Base-by-base conservation (phyloP, 2,113 vertebrate species). In the Brachypodius melanocephalos region DNA sequence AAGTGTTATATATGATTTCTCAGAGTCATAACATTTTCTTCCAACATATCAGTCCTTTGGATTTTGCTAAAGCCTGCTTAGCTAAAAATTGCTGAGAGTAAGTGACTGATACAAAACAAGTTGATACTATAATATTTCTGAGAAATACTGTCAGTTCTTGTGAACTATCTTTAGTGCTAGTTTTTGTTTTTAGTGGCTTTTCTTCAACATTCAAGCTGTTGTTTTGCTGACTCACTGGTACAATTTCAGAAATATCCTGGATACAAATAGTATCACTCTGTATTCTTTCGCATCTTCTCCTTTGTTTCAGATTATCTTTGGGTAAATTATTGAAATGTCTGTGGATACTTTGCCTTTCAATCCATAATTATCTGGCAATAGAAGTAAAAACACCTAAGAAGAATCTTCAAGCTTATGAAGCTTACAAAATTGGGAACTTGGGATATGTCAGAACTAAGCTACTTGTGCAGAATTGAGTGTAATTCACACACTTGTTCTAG, bases 161-260 rank as follows among this genome's bases (percentile, higher is more conserved):
- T 75, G 55, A 78, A 31, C 58, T 92, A 11, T 78, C 26, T 88
- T 83, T 88, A 82, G 52, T 58, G 19, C 14, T 62, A 14, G 5
- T 87, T 91, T 88, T 95, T 89, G 52, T 93, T 95, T 86, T 68
- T 36, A 29, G 46, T 90, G 72, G 38, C 90, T 93, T 86, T 92
- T 84, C 40, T 89, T 24, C 36, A 84, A 29, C 57, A 34, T 34
- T 29, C 32, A 87, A 81, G 49, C 38, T 17, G 6, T 77, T 95
- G 43, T 62, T 95, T 95, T 90, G 34, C 69, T 86, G 76, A 63
- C 48, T 90, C 69, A 42, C 46, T 63, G 32, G 51, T 85, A 78
- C 0, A 4, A 48, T 86, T 67, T 89, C 59, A 87, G 40, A 95
- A 92, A 78, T 77, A 62, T 59, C 19, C 17, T 86, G 82, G 34